Evolutionary conservation across 1,140 invertebrate genomes (phyloP).

Genomic region (Drosophila eugracilis): DNA sequence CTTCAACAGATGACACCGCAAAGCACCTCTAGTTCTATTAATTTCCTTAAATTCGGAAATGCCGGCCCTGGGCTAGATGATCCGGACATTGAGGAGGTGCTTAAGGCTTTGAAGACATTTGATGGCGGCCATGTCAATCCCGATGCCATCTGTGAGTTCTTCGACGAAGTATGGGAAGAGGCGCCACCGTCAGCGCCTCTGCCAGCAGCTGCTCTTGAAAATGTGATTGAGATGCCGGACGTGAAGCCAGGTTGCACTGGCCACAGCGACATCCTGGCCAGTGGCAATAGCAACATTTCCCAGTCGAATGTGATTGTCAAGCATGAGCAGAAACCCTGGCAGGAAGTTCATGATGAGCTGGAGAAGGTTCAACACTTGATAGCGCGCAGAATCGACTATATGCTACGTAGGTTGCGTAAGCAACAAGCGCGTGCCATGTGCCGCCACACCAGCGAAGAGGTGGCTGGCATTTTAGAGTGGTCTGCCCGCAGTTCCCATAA

Average conservation of each 20-base stretch:
- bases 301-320: constrained; percentile 6
- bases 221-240: constrained; percentile 14
- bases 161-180: constrained; percentile 74
- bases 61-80: constrained; percentile 71
- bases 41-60: constrained; percentile 67
- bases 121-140: constrained; percentile 67
- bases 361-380: constrained; percentile 87
- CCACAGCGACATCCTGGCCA: constrained; percentile 2
- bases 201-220: constrained; percentile 2
- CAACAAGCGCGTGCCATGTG: constrained; percentile 90
- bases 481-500: constrained; percentile 86
- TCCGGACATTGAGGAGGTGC: constrained; percentile 80
- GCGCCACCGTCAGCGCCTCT: constrained; percentile 12
- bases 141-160: constrained; percentile 78
- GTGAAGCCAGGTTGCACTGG: constrained; percentile 23
- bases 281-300: constrained; percentile 10
- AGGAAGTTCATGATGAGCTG: constrained; percentile 54
- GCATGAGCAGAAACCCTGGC: constrained; percentile 17
- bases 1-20: constrained; percentile 60
- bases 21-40: constrained; percentile 60
- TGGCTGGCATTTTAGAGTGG: constrained; percentile 89
- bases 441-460: constrained; percentile 90
- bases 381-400: constrained; percentile 89
- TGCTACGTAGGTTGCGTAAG: constrained; percentile 90
- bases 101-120: constrained; percentile 81